Percentiles rank a stretch among this genome's conserved stretches.
Evolutionary conservation across 2,888 invertebrate species (phyloP).

Genomic region (Athripsodes cinereus): DNA sequence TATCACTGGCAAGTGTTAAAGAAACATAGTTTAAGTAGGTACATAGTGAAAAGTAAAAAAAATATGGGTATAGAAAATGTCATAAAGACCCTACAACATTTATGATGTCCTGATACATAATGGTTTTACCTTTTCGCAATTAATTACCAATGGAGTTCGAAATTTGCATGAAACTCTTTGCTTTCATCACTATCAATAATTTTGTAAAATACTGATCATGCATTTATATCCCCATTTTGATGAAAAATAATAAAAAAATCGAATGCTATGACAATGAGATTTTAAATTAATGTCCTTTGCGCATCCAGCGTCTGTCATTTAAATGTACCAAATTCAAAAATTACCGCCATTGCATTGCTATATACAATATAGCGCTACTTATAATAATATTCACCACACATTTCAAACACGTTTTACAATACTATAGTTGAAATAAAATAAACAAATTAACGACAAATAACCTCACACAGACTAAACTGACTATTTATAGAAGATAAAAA

Average conservation of each 20-base stretch:
- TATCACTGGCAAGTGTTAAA: no score
- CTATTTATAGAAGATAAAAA: conserved; percentile 11
- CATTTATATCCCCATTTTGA: no score
- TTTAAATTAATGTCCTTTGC: background rate
- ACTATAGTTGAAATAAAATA: background rate
- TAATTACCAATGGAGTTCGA: background rate
- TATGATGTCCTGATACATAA: background rate
- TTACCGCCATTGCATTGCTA: conserved; percentile 13
- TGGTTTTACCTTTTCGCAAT: background rate
- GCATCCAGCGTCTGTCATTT: conserved; percentile 14
- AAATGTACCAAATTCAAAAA: conserved; percentile 12
- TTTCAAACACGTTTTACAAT: background rate
- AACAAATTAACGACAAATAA: background rate
- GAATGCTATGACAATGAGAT: no score
- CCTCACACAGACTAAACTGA: background rate
- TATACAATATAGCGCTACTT: background rate
- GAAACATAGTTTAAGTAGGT: no score
- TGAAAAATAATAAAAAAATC: background rate
- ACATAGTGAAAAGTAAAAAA: background rate
- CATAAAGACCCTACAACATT: background rate
- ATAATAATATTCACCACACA: background rate
- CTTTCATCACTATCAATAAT: no score
- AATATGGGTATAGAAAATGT: background rate
- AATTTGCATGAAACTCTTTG: no score
- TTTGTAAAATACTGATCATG: no score